Evolutionary conservation across 2,888 invertebrate species (phyloP).

Genomic region (Ormyrus nitidulus): DNA sequence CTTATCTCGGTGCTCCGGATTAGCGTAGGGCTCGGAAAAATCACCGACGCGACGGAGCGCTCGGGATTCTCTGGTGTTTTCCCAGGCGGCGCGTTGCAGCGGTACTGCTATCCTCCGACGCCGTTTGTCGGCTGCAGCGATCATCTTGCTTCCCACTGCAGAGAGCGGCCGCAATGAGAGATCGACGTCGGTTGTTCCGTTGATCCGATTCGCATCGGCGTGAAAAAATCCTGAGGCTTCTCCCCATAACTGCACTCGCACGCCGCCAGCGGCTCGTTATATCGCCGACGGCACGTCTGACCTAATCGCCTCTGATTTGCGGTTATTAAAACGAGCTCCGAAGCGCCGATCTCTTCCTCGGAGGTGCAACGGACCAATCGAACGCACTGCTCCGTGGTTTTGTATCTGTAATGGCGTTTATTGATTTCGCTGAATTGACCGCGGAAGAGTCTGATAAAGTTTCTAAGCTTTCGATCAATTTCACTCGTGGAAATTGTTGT

Average conservation of each 20-base stretch:
- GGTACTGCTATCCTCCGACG: background rate
- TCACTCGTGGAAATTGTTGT: too few relatives aligned
- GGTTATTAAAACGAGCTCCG: slow-evolving; percentile 45
- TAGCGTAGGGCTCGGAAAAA: background rate
- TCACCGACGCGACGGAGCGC: background rate
- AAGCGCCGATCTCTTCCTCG: background rate
- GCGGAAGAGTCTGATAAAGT: background rate
- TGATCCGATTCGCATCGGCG: slow-evolving; percentile 39
- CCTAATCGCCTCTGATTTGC: slow-evolving; percentile 47
- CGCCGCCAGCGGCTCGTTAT: slow-evolving; percentile 20
- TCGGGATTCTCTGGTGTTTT: slow-evolving; percentile 2
- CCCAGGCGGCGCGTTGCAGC: slow-evolving; percentile 26
- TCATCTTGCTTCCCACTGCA: background rate
- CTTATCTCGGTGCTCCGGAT: slow-evolving; percentile 3
- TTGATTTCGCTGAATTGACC: slow-evolving; percentile 30
- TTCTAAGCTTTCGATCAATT: background rate
- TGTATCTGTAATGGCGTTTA: background rate
- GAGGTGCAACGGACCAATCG: background rate
- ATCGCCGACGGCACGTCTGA: slow-evolving; percentile 14
- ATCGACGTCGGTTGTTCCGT: slow-evolving; percentile 6
- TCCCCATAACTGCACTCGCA: slow-evolving; percentile 22
- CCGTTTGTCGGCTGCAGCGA: slow-evolving; percentile 13
- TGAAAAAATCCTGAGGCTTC: slow-evolving; percentile 34
- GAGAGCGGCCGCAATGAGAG: slow-evolving; percentile 1
- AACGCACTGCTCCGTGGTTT: background rate